phyloP scores from a whole-genome alignment of 2,113 vertebrate species.

The Tautogolabrus adspersus region DNA sequence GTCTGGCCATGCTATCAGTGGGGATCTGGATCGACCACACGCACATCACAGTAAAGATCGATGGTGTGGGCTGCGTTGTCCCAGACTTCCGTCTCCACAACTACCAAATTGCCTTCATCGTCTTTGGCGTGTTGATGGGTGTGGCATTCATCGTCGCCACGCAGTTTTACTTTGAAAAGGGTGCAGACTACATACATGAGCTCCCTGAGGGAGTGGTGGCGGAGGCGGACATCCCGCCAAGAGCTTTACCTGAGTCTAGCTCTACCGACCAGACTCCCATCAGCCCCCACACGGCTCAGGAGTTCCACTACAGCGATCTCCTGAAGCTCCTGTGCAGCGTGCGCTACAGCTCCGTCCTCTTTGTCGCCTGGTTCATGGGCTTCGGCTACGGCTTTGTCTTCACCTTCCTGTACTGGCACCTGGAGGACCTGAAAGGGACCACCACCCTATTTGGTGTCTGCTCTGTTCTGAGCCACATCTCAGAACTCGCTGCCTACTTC shows the following conservation, averaged over 20 bases:
- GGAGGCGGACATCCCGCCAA: slow-evolving; percentile 42
- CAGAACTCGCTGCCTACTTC: slow-evolving; percentile 95
- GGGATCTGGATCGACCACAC: slow-evolving; percentile 98
- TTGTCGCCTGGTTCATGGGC: slow-evolving; percentile 99
- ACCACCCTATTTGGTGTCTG: slow-evolving; percentile 97
- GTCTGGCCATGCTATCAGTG: slow-evolving; percentile 94
- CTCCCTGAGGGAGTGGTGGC: slow-evolving; percentile 70
- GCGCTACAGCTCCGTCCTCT: slow-evolving; percentile 94
- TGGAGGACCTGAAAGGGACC: slow-evolving; percentile 94
- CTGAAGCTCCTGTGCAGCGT: slow-evolving; percentile 92
- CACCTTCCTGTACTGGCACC: slow-evolving; percentile 98
- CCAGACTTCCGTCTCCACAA: slow-evolving; percentile 88
- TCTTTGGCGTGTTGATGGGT: slow-evolving; percentile 94
- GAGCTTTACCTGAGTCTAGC: not conserved
- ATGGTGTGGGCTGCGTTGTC: slow-evolving; percentile 86
- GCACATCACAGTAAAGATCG: slow-evolving; percentile 76
- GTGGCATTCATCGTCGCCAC: slow-evolving; percentile 92
- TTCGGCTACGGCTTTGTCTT: slow-evolving; percentile 99
- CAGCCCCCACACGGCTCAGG: slow-evolving; percentile 65
- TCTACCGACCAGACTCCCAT: slow-evolving; percentile 67
- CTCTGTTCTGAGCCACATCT: slow-evolving; percentile 93
- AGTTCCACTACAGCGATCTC: slow-evolving; percentile 90
- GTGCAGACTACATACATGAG: slow-evolving; percentile 72
- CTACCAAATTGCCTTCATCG: slow-evolving; percentile 95
- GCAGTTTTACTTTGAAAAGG: slow-evolving; percentile 92